phyloP scores from a whole-genome alignment of 2,888 invertebrate species.

The Drosophila neutralis region DNA sequence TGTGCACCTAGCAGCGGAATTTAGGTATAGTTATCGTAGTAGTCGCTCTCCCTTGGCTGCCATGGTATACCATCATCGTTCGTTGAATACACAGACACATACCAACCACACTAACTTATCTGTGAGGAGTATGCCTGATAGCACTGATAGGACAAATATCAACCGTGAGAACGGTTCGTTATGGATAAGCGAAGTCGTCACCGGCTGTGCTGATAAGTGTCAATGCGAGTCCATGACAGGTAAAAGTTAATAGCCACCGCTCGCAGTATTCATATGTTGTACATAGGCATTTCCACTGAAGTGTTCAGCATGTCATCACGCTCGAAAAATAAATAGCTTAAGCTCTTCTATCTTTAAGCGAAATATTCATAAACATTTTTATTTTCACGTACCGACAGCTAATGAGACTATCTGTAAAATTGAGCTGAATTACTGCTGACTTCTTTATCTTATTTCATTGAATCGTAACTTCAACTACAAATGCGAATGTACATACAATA shows the following conservation, averaged over 20 bases:
- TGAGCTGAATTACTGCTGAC: background rate
- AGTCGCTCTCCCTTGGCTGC: constrained; percentile 27
- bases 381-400: background rate
- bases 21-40: constrained; percentile 51
- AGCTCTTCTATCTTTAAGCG: background rate
- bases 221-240: constrained; percentile 30
- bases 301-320: background rate
- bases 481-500: background rate
- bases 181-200: constrained; percentile 54
- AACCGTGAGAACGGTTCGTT: constrained; percentile 38
- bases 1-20: constrained; percentile 27
- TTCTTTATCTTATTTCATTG: background rate
- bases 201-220: constrained; percentile 45
- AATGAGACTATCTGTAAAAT: background rate
- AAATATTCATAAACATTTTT: background rate
- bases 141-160: constrained; percentile 29
- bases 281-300: background rate
- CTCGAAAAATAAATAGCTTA: background rate
- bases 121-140: constrained; percentile 16
- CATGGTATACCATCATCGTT: constrained; percentile 11
- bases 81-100: constrained; percentile 22
- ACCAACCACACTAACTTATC: constrained; percentile 48
- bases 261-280: background rate
- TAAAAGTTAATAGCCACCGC: constrained; percentile 31
- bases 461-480: background rate